Conservation (phyloP, 2,113 vertebrate genomes). For the Hepsetus odoe region DNA sequence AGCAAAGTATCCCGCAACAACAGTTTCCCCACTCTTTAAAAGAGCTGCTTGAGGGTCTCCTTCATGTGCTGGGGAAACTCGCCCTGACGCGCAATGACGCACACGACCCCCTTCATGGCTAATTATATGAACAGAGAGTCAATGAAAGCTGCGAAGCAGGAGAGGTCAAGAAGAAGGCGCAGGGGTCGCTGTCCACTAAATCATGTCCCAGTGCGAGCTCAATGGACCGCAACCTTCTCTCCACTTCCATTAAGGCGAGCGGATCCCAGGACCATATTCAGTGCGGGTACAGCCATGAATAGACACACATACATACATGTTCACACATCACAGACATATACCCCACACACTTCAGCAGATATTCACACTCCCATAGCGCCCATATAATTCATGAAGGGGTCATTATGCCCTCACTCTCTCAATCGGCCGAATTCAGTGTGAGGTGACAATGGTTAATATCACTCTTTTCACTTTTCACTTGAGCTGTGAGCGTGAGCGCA, state of each 20-base stretch:
- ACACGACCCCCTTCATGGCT: slow-evolving; percentile 32
- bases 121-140: slow-evolving; percentile 27
- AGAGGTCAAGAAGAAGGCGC: slow-evolving; percentile 18
- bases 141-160: not conserved
- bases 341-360: not conserved
- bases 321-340: too few relatives aligned
- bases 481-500: not conserved
- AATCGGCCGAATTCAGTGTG: not conserved
- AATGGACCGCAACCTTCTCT: slow-evolving; percentile 35
- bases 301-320: not conserved
- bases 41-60: not conserved
- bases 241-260: slow-evolving; percentile 31
- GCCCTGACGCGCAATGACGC: slow-evolving; percentile 37
- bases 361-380: not conserved
- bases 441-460: slow-evolving; percentile 7
- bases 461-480: slow-evolving; percentile 19
- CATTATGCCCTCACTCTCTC: not conserved
- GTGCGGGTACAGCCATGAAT: not conserved
- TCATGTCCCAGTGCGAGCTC: slow-evolving; percentile 28
- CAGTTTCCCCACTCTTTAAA: slow-evolving; percentile 24
- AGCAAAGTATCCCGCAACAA: not conserved
- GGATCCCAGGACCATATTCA: not conserved
- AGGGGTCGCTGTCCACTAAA: slow-evolving; percentile 27
- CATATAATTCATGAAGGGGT: not conserved
- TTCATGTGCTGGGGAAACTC: not conserved